Evolutionary conservation across 2,888 invertebrate species (phyloP).

Genomic region (Lymantria dispar): DNA sequence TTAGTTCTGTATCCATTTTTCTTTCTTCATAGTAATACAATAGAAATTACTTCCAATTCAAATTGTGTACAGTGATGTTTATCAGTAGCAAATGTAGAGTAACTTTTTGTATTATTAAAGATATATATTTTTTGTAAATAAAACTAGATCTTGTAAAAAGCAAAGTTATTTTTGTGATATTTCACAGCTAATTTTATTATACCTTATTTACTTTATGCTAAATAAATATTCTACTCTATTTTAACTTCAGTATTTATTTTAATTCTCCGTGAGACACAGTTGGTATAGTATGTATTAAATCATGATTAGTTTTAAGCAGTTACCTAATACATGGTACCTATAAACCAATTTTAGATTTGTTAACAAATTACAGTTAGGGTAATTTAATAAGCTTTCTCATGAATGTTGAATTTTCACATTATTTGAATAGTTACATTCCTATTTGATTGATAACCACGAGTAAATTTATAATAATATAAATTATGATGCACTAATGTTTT

Average conservation of each 20-base stretch:
- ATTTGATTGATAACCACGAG: slow-evolving; percentile 7
- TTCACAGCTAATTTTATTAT: slow-evolving; percentile 18
- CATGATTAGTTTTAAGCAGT: slow-evolving; percentile 21
- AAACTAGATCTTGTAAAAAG: slow-evolving; percentile 21
- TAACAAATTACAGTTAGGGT: neutral
- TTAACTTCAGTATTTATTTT: slow-evolving; percentile 5
- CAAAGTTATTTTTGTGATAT: slow-evolving; percentile 16
- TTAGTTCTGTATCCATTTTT: too few relatives aligned
- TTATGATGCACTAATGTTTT: too few relatives aligned
- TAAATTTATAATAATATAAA: too few relatives aligned
- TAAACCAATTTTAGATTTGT: slow-evolving; percentile 3
- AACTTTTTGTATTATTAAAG: slow-evolving; percentile 17
- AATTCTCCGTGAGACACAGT: slow-evolving; percentile 8
- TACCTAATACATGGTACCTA: slow-evolving; percentile 20
- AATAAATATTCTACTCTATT: slow-evolving; percentile 8
- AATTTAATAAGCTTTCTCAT: slow-evolving; percentile 1
- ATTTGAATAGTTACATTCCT: slow-evolving; percentile 32
- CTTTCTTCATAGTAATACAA: slow-evolving; percentile 10
- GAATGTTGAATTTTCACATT: slow-evolving; percentile 8
- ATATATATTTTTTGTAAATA: slow-evolving; percentile 31
- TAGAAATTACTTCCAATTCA: slow-evolving; percentile 12
- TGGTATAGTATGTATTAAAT: slow-evolving; percentile 13
- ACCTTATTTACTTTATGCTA: slow-evolving; percentile 15
- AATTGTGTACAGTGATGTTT: neutral
- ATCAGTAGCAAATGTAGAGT: slow-evolving; percentile 8